Conservation (phyloP, 2,888 invertebrate genomes). For the Ditula angustiorana region DNA sequence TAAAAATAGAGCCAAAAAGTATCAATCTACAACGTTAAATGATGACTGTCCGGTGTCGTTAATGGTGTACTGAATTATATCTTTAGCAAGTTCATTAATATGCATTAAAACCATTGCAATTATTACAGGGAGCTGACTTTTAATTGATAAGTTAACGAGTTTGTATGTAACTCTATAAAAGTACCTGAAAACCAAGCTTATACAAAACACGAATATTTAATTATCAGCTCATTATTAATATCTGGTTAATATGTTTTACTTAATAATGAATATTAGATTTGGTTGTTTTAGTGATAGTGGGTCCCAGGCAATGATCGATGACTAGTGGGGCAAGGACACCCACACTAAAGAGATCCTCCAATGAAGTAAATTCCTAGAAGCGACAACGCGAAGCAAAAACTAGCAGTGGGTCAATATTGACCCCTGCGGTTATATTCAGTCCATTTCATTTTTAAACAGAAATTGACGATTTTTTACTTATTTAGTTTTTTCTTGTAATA, state of each 20-base stretch:
- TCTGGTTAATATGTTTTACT: constrained; percentile 29
- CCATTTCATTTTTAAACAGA: not conserved
- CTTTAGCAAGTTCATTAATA: not conserved
- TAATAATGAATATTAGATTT: constrained; percentile 37
- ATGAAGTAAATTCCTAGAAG: constrained; percentile 46
- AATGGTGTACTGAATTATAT: not conserved
- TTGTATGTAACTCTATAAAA: no score
- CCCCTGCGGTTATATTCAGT: constrained; percentile 23
- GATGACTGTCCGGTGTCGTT: no score
- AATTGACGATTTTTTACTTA: not conserved
- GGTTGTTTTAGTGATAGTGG: constrained; percentile 47
- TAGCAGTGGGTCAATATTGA: not conserved
- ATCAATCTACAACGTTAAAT: no score
- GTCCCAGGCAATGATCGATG: constrained; percentile 62
- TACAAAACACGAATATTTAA: constrained; percentile 7
- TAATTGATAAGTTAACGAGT: not conserved
- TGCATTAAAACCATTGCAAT: not conserved
- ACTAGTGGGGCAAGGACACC: constrained; percentile 63
- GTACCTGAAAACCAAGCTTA: not conserved
- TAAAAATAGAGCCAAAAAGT: no score
- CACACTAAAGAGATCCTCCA: constrained; percentile 52
- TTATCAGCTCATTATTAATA: constrained; percentile 33
- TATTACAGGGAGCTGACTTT: not conserved
- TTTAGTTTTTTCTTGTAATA: no score
- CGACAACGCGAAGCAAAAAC: constrained; percentile 5